Evolutionary conservation across 2,113 vertebrate species (phyloP).

Genomic region (Heterotis niloticus): DNA sequence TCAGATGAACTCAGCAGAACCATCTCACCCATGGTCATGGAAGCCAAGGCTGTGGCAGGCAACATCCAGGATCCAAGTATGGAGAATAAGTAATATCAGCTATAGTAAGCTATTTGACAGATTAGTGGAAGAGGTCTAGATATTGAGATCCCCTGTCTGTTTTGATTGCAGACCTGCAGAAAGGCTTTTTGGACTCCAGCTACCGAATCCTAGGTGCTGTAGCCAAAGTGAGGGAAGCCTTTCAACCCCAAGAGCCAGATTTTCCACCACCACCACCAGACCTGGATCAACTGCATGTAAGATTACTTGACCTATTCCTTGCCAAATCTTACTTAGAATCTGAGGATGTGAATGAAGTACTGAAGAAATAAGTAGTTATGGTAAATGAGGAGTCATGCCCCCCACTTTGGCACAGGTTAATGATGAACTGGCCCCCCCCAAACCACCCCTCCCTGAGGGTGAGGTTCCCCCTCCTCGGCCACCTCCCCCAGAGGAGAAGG

Average conservation of each 20-base stretch:
- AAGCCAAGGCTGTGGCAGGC: constrained; percentile 95
- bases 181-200: constrained; percentile 93
- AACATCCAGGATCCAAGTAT: constrained; percentile 96
- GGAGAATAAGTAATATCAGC: neutral
- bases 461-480: constrained; percentile 92
- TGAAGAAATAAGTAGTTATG: too few species aligned
- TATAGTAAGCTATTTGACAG: neutral
- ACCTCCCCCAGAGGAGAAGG: constrained; percentile 94
- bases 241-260: constrained; percentile 92
- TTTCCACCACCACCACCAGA: constrained; percentile 95
- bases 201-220: constrained; percentile 91
- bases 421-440: constrained; percentile 92
- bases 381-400: neutral
- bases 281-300: constrained; percentile 89
- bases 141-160: neutral
- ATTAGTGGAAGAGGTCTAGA: neutral
- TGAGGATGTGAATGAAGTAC: too few species aligned
- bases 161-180: constrained; percentile 77
- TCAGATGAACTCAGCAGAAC: constrained; percentile 92
- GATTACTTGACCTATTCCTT: neutral
- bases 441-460: constrained; percentile 91
- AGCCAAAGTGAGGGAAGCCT: constrained; percentile 94
- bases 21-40: constrained; percentile 97
- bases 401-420: constrained; percentile 67
- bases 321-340: neutral